These are phyloP conservation scores for Sinocyclocheilus grahami DNA, from an alignment of 2,113 vertebrate genomes.

Conservation along the genomic window DNA sequence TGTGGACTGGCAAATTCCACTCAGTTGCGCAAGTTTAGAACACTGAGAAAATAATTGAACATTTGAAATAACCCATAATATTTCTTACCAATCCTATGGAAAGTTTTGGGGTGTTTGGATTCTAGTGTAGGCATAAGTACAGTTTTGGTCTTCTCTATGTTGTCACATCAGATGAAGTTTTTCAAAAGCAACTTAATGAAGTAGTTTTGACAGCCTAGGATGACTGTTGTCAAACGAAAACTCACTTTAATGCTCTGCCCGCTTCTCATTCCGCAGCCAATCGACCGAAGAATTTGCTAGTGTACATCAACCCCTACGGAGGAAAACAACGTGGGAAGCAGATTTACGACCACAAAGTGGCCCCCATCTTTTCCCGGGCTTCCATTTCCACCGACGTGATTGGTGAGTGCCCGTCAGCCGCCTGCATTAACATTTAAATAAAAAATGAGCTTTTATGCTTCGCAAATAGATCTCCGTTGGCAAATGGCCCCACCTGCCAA, in stretches of 20 bases:
- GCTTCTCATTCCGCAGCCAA: conserved; percentile 70
- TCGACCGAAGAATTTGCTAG: conserved; percentile 88
- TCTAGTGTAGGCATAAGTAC: not conserved
- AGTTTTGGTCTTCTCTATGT: conserved; percentile 44
- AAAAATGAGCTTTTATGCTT: conserved; percentile 68
- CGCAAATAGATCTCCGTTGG: conserved; percentile 66
- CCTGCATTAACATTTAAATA: conserved; percentile 71
- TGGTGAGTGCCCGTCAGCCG: conserved; percentile 77
- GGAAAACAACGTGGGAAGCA: conserved; percentile 83
- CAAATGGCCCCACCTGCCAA: conserved; percentile 54
- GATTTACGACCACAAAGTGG: conserved; percentile 91
- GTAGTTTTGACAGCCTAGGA: conserved; percentile 49
- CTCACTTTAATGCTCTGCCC: conserved; percentile 51
- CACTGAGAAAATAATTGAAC: not conserved
- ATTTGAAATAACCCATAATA: not conserved
- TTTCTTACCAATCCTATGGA: not conserved
- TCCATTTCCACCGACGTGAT: conserved; percentile 85
- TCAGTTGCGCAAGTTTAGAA: not conserved
- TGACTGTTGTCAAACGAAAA: conserved; percentile 41
- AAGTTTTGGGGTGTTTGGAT: not conserved
- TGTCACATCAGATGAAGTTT: conserved; percentile 34
- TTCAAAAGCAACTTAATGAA: conserved; percentile 59
- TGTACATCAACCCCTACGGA: conserved; percentile 93
- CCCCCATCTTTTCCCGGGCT: conserved; percentile 84
- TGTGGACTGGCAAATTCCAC: not conserved